phyloP scores from a whole-genome alignment of 2,797 vertebrate genomes.

The Pelobates cultripes region DNA sequence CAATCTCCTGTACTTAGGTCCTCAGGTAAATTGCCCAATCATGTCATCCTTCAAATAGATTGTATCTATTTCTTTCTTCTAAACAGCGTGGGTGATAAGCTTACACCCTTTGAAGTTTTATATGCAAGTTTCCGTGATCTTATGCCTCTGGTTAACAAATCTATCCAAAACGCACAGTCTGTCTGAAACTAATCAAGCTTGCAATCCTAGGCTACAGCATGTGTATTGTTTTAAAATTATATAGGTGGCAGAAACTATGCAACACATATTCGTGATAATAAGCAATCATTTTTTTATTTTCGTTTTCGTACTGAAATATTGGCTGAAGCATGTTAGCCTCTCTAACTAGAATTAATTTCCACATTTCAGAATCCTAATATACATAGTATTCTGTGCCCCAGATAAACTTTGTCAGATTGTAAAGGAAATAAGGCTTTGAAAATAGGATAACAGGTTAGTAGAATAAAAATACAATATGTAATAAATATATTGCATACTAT shows the following conservation, averaged over 20 bases:
- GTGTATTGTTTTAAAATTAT: slow-evolving; percentile 19
- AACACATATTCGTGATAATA: too few relatives aligned
- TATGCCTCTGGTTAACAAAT: slow-evolving; percentile 25
- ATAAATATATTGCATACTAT: too few relatives aligned
- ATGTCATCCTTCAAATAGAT: slow-evolving; percentile 40
- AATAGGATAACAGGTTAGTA: too few relatives aligned
- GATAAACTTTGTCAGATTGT: too few relatives aligned
- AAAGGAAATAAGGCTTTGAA: too few relatives aligned
- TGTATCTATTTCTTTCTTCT: background rate
- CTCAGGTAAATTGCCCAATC: slow-evolving; percentile 35
- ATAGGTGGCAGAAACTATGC: background rate
- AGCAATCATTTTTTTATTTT: too few relatives aligned
- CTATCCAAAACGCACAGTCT: slow-evolving; percentile 16
- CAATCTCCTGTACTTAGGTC: slow-evolving; percentile 29
- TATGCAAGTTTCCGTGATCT: slow-evolving; percentile 29
- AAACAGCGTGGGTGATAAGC: slow-evolving; percentile 36
- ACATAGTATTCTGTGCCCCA: too few relatives aligned
- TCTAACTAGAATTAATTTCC: too few relatives aligned
- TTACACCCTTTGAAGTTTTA: slow-evolving; percentile 38
- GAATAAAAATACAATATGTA: too few relatives aligned
- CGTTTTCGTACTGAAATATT: too few relatives aligned
- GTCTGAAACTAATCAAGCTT: slow-evolving; percentile 18
- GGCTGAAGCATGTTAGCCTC: too few relatives aligned
- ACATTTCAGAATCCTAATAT: too few relatives aligned
- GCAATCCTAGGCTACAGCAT: background rate